Evolutionary conservation across 2,888 invertebrate genomes (phyloP), one percentile per base, ranked within the genome.

Genomic region (Kuschelorhynchus macadamiae): DNA sequence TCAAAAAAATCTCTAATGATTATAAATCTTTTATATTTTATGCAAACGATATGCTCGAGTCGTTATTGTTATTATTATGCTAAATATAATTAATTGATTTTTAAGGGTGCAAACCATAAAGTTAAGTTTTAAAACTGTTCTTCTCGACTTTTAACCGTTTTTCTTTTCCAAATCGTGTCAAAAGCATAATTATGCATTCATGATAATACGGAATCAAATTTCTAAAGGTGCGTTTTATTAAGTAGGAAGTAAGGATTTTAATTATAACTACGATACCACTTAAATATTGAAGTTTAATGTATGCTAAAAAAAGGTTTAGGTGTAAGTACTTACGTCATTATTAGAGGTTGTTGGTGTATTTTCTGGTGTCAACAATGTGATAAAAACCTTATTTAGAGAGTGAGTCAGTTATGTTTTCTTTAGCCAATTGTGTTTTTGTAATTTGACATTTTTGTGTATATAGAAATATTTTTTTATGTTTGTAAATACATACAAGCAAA

Each of bases 291-390:
- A 8, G 11, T 36, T 12, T 36, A 21, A 41, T 52, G 32, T 39
- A 36, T n/a, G 33, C 32, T 61, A 61, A 32, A 52, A 36, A 36
- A 11, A 36, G 11, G 44, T 69, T 62, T 70, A 63, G 75, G 72
- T 73, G 73, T 71, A 74, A 74, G 74, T 72, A 72, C n/a, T n/a
- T n/a, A n/a, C 69, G 52, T 56, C 61, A 42, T 7, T 12, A 39
- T n/a, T 67, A 66, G 67, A 63, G 46, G 52, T 64, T 55, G 66
- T 56, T 67, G 70, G 72, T 70, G 70, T 75, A 66, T 71, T 62
- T 71, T 70, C 69, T 61, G 72, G 69, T 72, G 71, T 72, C 71
- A 72, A 74, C 69, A 73, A 73, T 77, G 76, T 77, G 75, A 77
- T 77, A 76, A 71, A 70, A 68, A 69, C 30, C 61, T 72, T 72